Evolutionary conservation across 2,113 vertebrate species (phyloP).

Genomic region (Pelodiscus sinensis): DNA sequence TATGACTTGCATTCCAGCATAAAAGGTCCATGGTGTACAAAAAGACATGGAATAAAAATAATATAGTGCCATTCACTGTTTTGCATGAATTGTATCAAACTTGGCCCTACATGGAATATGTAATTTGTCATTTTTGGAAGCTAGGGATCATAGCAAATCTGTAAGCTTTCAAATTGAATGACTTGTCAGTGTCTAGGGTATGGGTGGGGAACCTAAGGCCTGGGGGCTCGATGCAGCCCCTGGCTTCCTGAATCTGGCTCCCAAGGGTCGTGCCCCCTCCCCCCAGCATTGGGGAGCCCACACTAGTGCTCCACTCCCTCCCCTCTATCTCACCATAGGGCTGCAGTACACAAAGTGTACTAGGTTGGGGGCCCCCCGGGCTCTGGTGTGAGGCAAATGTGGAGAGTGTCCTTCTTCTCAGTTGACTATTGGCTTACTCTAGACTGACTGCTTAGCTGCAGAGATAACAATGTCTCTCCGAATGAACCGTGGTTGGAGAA

Average conservation of each 20-base stretch:
- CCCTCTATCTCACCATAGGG: no score
- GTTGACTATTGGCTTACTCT: not conserved
- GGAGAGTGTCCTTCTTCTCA: no score
- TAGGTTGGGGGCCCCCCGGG: no score
- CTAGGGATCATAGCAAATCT: not conserved
- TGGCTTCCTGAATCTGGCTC: no score
- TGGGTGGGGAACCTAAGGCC: not conserved
- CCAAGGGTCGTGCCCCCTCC: no score
- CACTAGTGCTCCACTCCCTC: no score
- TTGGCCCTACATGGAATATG: accelerated
- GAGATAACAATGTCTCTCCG: not conserved
- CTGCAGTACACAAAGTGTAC: no score
- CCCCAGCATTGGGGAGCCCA: no score
- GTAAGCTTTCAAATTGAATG: not conserved
- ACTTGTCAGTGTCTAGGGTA: accelerated
- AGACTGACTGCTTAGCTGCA: not conserved
- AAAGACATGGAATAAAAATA: conserved; percentile 66
- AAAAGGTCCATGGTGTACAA: conserved; percentile 40
- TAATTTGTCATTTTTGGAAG: not conserved
- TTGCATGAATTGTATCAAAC: not conserved
- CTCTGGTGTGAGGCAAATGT: no score
- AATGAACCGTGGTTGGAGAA: not conserved
- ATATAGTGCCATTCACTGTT: conserved; percentile 47
- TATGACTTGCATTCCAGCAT: conserved; percentile 58
- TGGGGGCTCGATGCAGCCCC: no score